Conservation (phyloP, 2,797 vertebrate genomes). For the Simalia tracyae region DNA sequence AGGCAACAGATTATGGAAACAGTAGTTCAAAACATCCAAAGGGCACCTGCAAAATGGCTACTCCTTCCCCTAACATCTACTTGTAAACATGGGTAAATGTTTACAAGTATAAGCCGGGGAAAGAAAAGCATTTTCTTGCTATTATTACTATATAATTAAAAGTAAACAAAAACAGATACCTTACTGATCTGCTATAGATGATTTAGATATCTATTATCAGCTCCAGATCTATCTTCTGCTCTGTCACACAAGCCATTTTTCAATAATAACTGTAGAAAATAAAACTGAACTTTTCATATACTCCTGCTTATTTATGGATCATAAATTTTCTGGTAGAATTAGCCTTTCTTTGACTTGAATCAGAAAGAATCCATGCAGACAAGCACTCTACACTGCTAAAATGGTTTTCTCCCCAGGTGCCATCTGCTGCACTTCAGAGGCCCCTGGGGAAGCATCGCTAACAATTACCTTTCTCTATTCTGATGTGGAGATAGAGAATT, state of each 20-base stretch:
- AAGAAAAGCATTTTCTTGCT: not conserved
- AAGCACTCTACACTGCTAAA: not conserved
- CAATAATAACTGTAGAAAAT: not conserved
- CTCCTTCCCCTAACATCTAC: not conserved
- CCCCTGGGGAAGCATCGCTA: no score
- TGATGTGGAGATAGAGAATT: no score
- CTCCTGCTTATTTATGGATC: not conserved
- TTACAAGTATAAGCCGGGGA: not conserved
- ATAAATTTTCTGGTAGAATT: not conserved
- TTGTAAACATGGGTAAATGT: not conserved
- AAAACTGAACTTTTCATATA: not conserved
- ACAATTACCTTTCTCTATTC: no score
- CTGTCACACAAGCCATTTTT: not conserved
- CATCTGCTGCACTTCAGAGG: no score
- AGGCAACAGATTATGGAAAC: not conserved
- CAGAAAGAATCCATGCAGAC: not conserved
- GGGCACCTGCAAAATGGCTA: not conserved
- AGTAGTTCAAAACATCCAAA: not conserved
- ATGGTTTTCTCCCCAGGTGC: not conserved
- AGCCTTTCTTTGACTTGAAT: not conserved
- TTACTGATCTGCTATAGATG: not conserved
- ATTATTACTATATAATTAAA: not conserved
- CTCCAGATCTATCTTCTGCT: not conserved
- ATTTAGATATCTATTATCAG: not conserved
- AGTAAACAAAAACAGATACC: not conserved